phyloP scores from a whole-genome alignment of 2,113 vertebrate species.

The Brachyhypopomus occidentalis region DNA sequence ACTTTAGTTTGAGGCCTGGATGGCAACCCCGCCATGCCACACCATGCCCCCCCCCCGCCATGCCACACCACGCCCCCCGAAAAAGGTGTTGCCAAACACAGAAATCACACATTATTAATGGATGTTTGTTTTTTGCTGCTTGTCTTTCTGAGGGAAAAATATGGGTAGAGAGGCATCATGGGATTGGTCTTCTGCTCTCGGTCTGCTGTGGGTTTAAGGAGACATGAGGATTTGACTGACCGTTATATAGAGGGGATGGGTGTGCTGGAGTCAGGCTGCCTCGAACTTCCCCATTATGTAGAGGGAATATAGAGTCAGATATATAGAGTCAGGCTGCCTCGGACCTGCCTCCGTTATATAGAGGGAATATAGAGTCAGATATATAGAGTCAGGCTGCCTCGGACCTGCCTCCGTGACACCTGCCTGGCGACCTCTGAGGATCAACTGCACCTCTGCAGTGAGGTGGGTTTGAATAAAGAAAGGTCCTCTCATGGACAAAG shows the following conservation, averaged over 20 bases:
- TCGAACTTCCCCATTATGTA: too few species aligned
- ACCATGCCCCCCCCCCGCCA: not conserved
- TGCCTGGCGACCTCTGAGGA: too few species aligned
- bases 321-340: too few species aligned
- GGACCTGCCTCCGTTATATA: too few species aligned
- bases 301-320: too few species aligned
- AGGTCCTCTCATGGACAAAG: not conserved
- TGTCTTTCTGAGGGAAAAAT: constrained; percentile 18
- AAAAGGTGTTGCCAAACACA: constrained; percentile 34
- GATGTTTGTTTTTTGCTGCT: constrained; percentile 31
- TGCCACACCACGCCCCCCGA: not conserved
- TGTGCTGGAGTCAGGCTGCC: too few species aligned
- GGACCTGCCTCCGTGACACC: too few species aligned
- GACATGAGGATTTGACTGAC: not conserved
- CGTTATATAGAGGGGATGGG: not conserved
- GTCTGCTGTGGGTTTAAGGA: not conserved
- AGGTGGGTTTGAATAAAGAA: too few species aligned
- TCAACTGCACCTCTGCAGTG: too few species aligned
- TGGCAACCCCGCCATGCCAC: not conserved
- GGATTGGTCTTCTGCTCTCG: not conserved
- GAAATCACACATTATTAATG: constrained; percentile 26
- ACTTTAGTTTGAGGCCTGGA: constrained; percentile 52
- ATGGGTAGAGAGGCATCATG: not conserved
- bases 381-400: too few species aligned
- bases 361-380: too few species aligned